These are phyloP conservation scores for Mormyrus proboscirostris DNA, from an alignment of 2,797 vertebrate genomes.

Conservation along the genomic window DNA sequence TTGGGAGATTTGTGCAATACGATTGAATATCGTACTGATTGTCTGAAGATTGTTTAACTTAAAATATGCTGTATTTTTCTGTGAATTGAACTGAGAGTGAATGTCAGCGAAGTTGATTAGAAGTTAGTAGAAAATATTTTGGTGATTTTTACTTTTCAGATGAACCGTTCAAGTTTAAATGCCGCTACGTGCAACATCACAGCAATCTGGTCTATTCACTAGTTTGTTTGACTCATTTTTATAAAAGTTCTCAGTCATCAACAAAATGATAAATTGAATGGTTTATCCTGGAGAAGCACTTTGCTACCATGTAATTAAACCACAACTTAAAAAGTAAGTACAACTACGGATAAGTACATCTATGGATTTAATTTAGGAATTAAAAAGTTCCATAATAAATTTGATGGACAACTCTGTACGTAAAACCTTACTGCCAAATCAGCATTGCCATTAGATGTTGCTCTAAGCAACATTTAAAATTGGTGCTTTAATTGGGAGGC, in stretches of 20 bases:
- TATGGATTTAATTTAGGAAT: background rate
- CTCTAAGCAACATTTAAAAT: slow-evolving; percentile 40
- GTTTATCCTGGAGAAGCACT: background rate
- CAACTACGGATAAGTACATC: background rate
- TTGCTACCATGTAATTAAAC: background rate
- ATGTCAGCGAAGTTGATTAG: background rate
- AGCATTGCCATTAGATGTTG: slow-evolving; percentile 29
- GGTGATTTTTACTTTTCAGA: background rate
- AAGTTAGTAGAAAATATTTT: background rate
- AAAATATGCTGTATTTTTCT: background rate
- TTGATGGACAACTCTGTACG: background rate
- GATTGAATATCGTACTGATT: background rate
- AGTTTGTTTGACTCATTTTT: background rate
- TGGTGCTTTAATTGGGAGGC: slow-evolving; percentile 53
- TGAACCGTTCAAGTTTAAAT: background rate
- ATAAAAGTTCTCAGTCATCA: background rate
- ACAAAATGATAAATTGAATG: background rate
- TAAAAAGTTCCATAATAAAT: background rate
- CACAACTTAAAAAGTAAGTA: background rate
- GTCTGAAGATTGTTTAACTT: background rate
- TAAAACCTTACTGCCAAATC: background rate
- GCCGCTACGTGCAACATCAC: background rate
- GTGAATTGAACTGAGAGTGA: background rate
- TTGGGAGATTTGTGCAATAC: background rate
- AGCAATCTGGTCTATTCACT: background rate